A percentile compares a stretch with the other conserved stretches of the same genome.
Conservation (phyloP, 2,113 vertebrate species). For the Hemiprocne comata region DNA sequence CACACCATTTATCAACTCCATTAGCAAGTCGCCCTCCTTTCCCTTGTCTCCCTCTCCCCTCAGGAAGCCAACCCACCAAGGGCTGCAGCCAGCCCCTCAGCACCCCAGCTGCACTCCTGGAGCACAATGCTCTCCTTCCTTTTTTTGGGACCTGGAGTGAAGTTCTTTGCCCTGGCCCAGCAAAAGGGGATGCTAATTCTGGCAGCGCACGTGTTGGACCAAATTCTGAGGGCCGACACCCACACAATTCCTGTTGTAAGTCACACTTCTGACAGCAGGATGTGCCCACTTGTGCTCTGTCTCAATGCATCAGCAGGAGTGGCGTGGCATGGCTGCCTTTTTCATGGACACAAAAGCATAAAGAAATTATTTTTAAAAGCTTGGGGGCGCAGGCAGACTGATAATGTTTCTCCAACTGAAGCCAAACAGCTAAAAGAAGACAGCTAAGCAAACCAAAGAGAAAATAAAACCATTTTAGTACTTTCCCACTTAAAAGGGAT, state of each 20-base stretch:
- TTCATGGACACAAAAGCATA: not conserved
- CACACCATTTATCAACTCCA: not conserved
- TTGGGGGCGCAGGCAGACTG: not conserved
- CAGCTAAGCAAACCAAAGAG: not conserved
- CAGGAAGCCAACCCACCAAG: not conserved
- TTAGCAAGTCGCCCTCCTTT: not conserved
- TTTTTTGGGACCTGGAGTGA: not conserved
- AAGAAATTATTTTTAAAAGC: not conserved
- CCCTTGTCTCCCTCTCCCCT: not conserved
- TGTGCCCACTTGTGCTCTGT: not conserved
- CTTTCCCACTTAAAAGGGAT: constrained; percentile 61
- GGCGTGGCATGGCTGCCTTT: not conserved
- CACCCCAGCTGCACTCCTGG: not conserved
- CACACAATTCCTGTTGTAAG: constrained; percentile 4
- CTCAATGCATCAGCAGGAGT: not conserved
- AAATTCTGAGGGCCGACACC: not conserved
- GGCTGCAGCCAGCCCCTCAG: not conserved
- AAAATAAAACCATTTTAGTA: not conserved
- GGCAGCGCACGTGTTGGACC: not conserved
- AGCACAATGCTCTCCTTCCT: not conserved
- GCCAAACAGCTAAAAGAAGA: not conserved
- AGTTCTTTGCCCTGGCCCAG: not conserved
- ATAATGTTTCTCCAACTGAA: not conserved
- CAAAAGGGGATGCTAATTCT: not conserved
- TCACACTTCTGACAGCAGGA: constrained; percentile 13